A percentile compares a stretch with the other conserved stretches of the same genome.
These are phyloP conservation scores for Drosophila willistoni DNA, from an alignment of 1,140 invertebrate genomes.

Conservation along the genomic window DNA sequence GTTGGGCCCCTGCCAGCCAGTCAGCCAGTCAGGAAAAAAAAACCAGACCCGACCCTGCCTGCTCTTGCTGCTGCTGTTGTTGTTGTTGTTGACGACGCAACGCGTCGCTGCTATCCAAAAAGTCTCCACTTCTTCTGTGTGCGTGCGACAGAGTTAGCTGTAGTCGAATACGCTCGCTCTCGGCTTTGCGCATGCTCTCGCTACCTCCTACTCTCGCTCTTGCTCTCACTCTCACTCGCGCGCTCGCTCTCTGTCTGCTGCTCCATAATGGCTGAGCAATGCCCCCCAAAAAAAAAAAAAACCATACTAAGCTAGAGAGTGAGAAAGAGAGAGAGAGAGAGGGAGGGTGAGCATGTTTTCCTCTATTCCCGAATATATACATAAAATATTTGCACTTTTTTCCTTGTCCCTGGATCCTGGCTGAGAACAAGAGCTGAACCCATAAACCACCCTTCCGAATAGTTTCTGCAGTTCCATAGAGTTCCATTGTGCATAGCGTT, in stretches of 20 bases:
- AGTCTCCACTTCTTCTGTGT: constrained; percentile 39
- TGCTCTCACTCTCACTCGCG: constrained; percentile 16
- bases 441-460: not conserved
- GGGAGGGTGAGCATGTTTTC: not conserved
- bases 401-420: not conserved
- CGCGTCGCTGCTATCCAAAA: constrained; percentile 31
- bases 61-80: not conserved
- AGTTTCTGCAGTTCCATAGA: not conserved
- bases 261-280: constrained; percentile 48
- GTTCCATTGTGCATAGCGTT: constrained; percentile 27
- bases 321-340: not conserved
- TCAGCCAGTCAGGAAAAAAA: constrained; percentile 7
- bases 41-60: constrained; percentile 1
- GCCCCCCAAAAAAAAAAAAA: not conserved
- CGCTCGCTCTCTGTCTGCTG: constrained; percentile 18
- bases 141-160: constrained; percentile 41
- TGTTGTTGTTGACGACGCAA: not conserved
- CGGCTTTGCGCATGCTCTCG: constrained; percentile 7
- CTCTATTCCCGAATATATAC: not conserved
- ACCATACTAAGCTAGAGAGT: not conserved
- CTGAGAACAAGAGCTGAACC: not conserved
- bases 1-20: constrained; percentile 15
- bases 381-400: not conserved
- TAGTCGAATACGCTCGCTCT: constrained; percentile 27
- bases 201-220: constrained; percentile 14